Percentiles rank a stretch among this genome's conserved stretches.
Conservation (phyloP, 2,888 invertebrate genomes). For the Lumbricus terrestris region DNA sequence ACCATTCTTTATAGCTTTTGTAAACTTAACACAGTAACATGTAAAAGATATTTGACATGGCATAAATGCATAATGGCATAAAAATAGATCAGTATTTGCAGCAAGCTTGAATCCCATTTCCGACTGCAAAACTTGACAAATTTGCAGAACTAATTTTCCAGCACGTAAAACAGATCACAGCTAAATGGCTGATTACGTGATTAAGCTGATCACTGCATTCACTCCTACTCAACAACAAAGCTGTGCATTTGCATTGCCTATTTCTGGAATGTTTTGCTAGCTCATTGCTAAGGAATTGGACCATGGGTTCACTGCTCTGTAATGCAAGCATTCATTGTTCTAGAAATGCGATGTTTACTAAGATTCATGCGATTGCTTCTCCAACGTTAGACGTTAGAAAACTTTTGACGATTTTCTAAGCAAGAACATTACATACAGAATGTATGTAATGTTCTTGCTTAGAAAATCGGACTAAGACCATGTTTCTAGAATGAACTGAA, state of each 20-base stretch:
- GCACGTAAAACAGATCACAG: not conserved
- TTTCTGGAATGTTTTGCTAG: not conserved
- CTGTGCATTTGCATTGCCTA: not conserved
- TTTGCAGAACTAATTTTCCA: not conserved
- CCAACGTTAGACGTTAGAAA: too few relatives aligned
- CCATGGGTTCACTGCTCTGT: too few relatives aligned
- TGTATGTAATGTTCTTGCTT: too few relatives aligned
- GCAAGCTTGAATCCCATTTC: not conserved
- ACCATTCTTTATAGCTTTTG: not conserved
- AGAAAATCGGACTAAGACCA: too few relatives aligned
- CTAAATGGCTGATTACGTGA: not conserved
- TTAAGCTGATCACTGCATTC: not conserved
- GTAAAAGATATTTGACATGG: not conserved
- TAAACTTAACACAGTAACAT: not conserved
- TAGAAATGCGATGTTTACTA: too few relatives aligned
- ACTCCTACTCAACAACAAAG: not conserved
- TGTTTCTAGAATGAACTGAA: too few relatives aligned
- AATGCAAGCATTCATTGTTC: too few relatives aligned
- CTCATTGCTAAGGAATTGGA: too few relatives aligned
- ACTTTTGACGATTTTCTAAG: too few relatives aligned
- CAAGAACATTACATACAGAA: too few relatives aligned
- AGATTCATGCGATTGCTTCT: too few relatives aligned
- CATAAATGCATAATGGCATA: not conserved
- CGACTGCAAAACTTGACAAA: not conserved
- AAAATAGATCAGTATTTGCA: not conserved